Conservation (phyloP, 2,888 invertebrate species). For the Ormyrus thymus region DNA sequence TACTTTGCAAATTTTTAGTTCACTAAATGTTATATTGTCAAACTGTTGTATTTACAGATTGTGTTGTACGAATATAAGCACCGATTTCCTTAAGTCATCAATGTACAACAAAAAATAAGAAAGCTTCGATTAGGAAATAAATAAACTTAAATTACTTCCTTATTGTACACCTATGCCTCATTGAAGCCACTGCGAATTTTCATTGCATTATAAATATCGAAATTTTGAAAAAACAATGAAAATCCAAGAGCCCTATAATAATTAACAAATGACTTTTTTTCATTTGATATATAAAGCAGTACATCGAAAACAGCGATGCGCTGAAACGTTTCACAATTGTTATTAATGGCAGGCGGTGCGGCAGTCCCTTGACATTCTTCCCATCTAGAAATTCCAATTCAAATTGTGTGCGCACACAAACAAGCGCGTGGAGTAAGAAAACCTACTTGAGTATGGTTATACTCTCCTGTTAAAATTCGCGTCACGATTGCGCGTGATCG, state of each 20-base stretch:
- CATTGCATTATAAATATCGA: too few species aligned
- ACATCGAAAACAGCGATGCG: constrained; percentile 1
- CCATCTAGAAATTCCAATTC: constrained; percentile 42
- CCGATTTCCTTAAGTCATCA: too few species aligned
- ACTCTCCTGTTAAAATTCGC: constrained; percentile 51
- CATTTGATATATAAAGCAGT: not conserved
- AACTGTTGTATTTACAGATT: constrained; percentile 34
- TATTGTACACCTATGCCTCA: too few species aligned
- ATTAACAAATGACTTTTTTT: too few species aligned
- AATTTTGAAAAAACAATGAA: too few species aligned
- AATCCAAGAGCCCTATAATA: too few species aligned
- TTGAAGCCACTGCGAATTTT: too few species aligned
- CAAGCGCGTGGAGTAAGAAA: constrained; percentile 36
- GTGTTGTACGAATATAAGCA: constrained; percentile 5
- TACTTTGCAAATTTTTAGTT: not conserved
- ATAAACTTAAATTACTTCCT: too few species aligned
- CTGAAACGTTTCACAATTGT: constrained; percentile 41
- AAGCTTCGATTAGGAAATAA: too few species aligned
- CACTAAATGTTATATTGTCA: constrained; percentile 35
- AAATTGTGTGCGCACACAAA: constrained; percentile 16
- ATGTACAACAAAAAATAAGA: too few species aligned
- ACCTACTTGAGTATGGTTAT: constrained; percentile 25
- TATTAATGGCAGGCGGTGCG: constrained; percentile 16
- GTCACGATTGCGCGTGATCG: constrained; percentile 12
- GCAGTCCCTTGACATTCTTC: constrained; percentile 44